These are phyloP conservation scores for Leistus spinibarbis DNA, from an alignment of 2,888 invertebrate species.

Conservation along the genomic window DNA sequence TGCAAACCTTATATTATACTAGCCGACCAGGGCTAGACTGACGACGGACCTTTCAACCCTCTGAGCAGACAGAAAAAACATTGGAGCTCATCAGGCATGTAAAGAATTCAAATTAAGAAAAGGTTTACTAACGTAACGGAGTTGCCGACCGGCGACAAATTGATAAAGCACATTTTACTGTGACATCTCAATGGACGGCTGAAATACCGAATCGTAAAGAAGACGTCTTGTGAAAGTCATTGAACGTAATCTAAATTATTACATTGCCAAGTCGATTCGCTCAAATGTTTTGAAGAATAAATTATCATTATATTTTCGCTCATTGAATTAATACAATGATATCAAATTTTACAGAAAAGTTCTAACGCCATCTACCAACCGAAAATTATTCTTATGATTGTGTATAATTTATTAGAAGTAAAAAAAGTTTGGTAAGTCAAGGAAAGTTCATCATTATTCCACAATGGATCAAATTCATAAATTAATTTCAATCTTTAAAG, in stretches of 20 bases:
- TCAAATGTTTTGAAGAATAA: neutral
- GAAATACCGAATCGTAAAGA: slow-evolving; percentile 6
- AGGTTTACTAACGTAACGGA: slow-evolving; percentile 33
- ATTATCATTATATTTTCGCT: neutral
- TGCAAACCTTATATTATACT: neutral
- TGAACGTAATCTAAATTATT: neutral
- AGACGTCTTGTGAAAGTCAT: neutral
- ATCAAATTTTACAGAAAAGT: neutral
- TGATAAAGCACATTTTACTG: slow-evolving; percentile 32
- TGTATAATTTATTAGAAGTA: neutral
- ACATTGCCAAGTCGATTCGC: neutral
- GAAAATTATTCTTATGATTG: neutral
- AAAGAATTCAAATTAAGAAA: slow-evolving; percentile 34
- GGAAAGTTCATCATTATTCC: too few species aligned
- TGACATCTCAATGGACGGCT: slow-evolving; percentile 26
- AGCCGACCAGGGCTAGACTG: neutral
- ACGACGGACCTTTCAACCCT: neutral
- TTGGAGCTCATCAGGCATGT: slow-evolving; percentile 17
- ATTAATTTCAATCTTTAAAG: too few species aligned
- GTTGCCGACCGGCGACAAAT: slow-evolving; percentile 27
- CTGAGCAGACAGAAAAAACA: slow-evolving; percentile 1
- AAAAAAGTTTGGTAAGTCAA: too few species aligned
- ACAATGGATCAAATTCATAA: too few species aligned
- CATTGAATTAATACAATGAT: neutral
- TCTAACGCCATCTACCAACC: too few species aligned